Percentiles rank a stretch among this genome's conserved stretches.
These are phyloP conservation scores for Drosophila tsacasi DNA, from an alignment of 1,140 invertebrate species.

Conservation along the genomic window DNA sequence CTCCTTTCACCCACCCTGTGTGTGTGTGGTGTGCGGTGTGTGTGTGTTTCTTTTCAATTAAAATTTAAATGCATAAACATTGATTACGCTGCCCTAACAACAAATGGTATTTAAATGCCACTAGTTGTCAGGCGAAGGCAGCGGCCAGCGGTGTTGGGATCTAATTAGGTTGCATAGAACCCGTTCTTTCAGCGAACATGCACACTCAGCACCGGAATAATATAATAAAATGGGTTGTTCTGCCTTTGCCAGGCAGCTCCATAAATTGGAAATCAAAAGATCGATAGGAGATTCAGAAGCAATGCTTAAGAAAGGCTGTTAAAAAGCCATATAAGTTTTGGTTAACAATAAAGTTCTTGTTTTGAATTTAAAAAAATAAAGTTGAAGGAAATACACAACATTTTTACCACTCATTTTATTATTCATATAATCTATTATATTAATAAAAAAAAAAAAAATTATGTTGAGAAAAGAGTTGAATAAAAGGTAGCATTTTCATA, in stretches of 20 bases:
- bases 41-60: slow-evolving; percentile 35
- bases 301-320: background rate
- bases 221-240: slow-evolving; percentile 13
- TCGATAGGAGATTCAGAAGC: background rate
- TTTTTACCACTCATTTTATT: too few relatives aligned
- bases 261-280: slow-evolving; percentile 4
- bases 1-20: background rate
- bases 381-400: too few relatives aligned
- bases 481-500: background rate
- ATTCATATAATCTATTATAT: too few relatives aligned
- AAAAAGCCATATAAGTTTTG: background rate
- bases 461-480: too few relatives aligned
- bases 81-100: slow-evolving; percentile 33
- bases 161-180: slow-evolving; percentile 22
- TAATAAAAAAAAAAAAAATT: too few relatives aligned
- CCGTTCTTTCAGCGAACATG: background rate
- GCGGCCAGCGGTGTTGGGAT: slow-evolving; percentile 6
- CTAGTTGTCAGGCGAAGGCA: slow-evolving; percentile 19
- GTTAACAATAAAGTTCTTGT: background rate
- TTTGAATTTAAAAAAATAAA: background rate
- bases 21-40: background rate
- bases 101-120: slow-evolving; percentile 23
- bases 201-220: background rate
- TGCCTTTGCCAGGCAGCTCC: background rate
- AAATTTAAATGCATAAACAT: slow-evolving; percentile 43